Conservation (phyloP, 2,797 vertebrate genomes). For the Moxostoma hubbsi region DNA sequence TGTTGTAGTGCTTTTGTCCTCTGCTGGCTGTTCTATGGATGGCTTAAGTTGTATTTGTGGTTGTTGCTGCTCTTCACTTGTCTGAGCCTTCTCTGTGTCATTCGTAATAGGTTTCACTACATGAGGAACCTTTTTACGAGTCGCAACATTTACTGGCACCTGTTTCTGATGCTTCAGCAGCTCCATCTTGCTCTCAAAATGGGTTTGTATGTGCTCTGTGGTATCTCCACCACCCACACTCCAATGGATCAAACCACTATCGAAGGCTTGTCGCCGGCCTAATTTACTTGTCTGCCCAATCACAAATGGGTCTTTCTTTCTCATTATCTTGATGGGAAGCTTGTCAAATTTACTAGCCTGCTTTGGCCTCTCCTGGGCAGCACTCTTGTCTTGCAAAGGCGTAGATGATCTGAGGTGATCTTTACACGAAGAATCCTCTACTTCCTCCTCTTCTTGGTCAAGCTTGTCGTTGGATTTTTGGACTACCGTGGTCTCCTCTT, state of each 20-base stretch:
- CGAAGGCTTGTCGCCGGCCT: slow-evolving; percentile 91
- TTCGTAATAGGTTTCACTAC: slow-evolving; percentile 40
- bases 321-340: slow-evolving; percentile 92
- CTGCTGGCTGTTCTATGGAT: slow-evolving; percentile 58
- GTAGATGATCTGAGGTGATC: slow-evolving; percentile 74
- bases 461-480: slow-evolving; percentile 61
- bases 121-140: slow-evolving; percentile 66
- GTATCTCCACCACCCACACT: slow-evolving; percentile 96
- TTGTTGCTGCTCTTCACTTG: slow-evolving; percentile 44
- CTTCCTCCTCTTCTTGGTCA: slow-evolving; percentile 72
- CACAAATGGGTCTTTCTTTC: slow-evolving; percentile 92
- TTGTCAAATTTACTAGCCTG: slow-evolving; percentile 96
- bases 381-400: slow-evolving; percentile 74
- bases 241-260: slow-evolving; percentile 96
- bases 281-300: slow-evolving; percentile 86
- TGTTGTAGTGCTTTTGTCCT: slow-evolving; percentile 44
- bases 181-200: slow-evolving; percentile 91
- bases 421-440: slow-evolving; percentile 68
- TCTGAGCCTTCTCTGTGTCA: slow-evolving; percentile 59
- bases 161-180: slow-evolving; percentile 80
- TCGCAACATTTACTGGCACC: slow-evolving; percentile 61
- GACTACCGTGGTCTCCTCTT: slow-evolving; percentile 59
- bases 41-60: slow-evolving; percentile 24
- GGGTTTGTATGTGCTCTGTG: slow-evolving; percentile 98
- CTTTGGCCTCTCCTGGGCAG: slow-evolving; percentile 82